Evolutionary conservation across 1,140 invertebrate genomes (phyloP), one percentile per base, ranked within the genome.

Genomic region (Chlorops oryzae): DNA sequence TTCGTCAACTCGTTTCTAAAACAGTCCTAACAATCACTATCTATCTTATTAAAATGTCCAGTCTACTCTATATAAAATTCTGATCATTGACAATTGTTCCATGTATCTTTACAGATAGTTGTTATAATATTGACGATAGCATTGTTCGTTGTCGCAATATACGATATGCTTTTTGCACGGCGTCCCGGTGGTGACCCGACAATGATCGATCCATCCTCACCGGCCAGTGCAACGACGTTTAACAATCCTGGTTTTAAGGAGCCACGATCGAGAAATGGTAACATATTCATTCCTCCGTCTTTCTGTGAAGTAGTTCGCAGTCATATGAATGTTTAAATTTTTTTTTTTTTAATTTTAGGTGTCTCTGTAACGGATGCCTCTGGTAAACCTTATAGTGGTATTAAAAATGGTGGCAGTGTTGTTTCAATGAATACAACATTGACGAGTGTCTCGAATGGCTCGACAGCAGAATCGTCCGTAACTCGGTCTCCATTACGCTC

Each of bases 211-310:
- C 60, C 70, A 10, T 66, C 75, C 3, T 80, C 82, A 58, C 74
- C 79, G 5, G 59, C 57, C 5, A 74, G 77, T 44, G 80, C 80
- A 12, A 83, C 83, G 13, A 89, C 87, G 2, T 88, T 85, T 60
- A 86, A 86, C 59, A 91, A 91, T 76, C 87, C 87, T 6, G 86
- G 87, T 15, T 90, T 87, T 66, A 80, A 86, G 65, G 87, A 90
- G 55, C 80, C 81, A 47, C 77, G 80, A 56, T 76, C 71, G 47
- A 84, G 83, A 81, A 75, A 77, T 25, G 65, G 56, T 57, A 51
- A 32, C n/a, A n/a, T n/a, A n/a, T n/a, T n/a, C n/a, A n/a, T n/a
- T n/a, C n/a, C n/a, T n/a, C n/a, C n/a, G n/a, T n/a, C n/a, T n/a
- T n/a, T n/a, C n/a, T n/a, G n/a, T n/a, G n/a, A n/a, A n/a, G n/a